Base-by-base conservation (phyloP, 1,140 invertebrate genomes). In the Bombus haemorrhoidalis region DNA sequence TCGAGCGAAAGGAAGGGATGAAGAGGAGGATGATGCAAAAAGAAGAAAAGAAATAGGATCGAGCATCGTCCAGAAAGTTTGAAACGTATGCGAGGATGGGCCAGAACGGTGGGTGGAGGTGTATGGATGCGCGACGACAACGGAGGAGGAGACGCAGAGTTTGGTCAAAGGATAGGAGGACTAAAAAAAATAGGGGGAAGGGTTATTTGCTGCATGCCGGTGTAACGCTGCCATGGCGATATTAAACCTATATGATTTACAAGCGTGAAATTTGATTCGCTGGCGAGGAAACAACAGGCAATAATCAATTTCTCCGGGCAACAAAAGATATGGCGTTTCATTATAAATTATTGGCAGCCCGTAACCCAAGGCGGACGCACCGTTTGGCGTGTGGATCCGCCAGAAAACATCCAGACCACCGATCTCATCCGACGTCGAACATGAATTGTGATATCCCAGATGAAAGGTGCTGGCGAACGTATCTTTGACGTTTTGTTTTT, bases 251-350 rank as follows among this genome's bases (percentile, higher is more conserved):
- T 78, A 78, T 91, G 90, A 91, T 91, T 91, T 91, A 91, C 89
- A 91, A 91, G 90, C 85, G 90, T 89, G 90, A 89, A 91, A 91
- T 91, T 91, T 87, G 89, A 91, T 89, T 91, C 85, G 90, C 85
- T 79, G 73, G 87, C 85, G 85, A 84, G 83, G 81, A 91, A 91
- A 91, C 85, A 91, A 91, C 85, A 71, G 81, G 78, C 87, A 79
- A 91, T 89, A 89, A 91, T 91, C 86, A 89, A 91, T 91, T 91
- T 91, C 77, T 84, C 47, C 78, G 74, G 71, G 66, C 72, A 80
- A 89, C 85, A 77, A 91, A 84, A 83, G 89, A 83, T 85, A 89
- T 47, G 85, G 41, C 53, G 74, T 87, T 84, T 86, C 72, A 77
- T 83, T 91, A 85, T 85, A 82, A 89, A 83, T 87, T 89, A 87